Percentiles rank a stretch among this genome's conserved stretches.
Evolutionary conservation across 2,797 vertebrate genomes (phyloP).

Genomic region (Ceryle rudis): DNA sequence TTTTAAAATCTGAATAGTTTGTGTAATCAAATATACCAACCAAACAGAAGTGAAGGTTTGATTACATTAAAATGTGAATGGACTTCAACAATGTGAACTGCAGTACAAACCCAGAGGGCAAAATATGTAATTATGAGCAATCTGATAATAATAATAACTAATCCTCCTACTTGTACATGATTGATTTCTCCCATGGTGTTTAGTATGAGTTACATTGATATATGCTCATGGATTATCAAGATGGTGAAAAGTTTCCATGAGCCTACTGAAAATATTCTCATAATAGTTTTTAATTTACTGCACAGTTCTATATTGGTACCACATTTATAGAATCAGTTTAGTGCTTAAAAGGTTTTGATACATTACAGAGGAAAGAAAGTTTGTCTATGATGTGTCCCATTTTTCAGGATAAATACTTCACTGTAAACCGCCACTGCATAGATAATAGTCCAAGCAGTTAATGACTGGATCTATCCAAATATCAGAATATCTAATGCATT

Average conservation of each 20-base stretch:
- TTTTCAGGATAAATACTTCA: neutral
- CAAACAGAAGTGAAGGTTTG: neutral
- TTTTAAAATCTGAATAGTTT: neutral
- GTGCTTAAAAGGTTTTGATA: neutral
- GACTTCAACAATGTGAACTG: neutral
- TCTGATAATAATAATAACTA: neutral
- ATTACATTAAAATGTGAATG: neutral
- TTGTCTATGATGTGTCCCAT: neutral
- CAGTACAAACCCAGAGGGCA: neutral
- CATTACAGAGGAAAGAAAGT: neutral
- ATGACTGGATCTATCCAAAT: neutral
- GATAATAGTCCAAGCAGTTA: neutral
- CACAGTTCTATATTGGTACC: neutral
- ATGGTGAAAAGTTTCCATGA: accelerated
- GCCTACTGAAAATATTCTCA: neutral
- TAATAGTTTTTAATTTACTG: neutral
- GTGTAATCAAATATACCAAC: neutral
- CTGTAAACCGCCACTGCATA: neutral
- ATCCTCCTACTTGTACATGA: neutral
- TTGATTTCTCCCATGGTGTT: neutral
- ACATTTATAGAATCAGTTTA: neutral
- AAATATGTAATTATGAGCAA: neutral
- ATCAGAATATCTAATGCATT: neutral
- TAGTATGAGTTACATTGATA: neutral
- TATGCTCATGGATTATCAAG: neutral